Conservation (phyloP, 2,888 invertebrate species). For the Eurytoma californica region DNA sequence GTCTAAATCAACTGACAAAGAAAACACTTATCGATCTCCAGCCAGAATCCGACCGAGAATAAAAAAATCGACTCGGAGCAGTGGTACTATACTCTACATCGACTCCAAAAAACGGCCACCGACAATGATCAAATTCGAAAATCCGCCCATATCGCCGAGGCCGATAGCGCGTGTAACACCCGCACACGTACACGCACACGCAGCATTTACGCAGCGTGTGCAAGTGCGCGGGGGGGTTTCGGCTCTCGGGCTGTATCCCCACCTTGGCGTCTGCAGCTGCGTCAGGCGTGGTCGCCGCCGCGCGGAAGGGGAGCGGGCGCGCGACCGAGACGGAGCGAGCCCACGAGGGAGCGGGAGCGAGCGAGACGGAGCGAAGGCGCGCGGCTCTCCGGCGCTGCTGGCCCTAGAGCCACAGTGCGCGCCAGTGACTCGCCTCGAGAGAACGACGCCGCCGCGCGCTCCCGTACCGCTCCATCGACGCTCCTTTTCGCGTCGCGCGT, state of each 20-base stretch:
- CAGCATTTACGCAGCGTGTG: background rate
- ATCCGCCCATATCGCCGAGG: background rate
- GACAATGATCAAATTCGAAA: too few relatives aligned
- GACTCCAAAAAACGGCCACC: too few relatives aligned
- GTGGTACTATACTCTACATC: background rate
- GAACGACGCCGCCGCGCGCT: constrained; percentile 10
- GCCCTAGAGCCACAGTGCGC: constrained; percentile 32
- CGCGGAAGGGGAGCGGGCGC: constrained; percentile 1
- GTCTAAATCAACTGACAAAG: too few relatives aligned
- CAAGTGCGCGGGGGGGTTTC: background rate
- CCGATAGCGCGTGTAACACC: background rate
- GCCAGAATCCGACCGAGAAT: too few relatives aligned
- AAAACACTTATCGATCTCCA: too few relatives aligned
- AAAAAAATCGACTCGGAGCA: too few relatives aligned
- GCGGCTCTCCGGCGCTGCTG: constrained; percentile 5
- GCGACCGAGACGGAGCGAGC: background rate
- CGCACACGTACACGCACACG: constrained; percentile 2
- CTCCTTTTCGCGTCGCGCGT: background rate
- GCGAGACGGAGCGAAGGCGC: constrained; percentile 18
- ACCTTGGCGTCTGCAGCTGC: constrained; percentile 63
- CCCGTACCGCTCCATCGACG: background rate
- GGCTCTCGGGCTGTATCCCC: background rate
- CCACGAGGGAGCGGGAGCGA: constrained; percentile 2
- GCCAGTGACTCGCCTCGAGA: constrained; percentile 45
- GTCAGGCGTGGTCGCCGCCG: constrained; percentile 72